A percentile compares a stretch with the other conserved stretches of the same genome.
Conservation (phyloP, 2,113 vertebrate species). For the Chroicocephalus ridibundus region DNA sequence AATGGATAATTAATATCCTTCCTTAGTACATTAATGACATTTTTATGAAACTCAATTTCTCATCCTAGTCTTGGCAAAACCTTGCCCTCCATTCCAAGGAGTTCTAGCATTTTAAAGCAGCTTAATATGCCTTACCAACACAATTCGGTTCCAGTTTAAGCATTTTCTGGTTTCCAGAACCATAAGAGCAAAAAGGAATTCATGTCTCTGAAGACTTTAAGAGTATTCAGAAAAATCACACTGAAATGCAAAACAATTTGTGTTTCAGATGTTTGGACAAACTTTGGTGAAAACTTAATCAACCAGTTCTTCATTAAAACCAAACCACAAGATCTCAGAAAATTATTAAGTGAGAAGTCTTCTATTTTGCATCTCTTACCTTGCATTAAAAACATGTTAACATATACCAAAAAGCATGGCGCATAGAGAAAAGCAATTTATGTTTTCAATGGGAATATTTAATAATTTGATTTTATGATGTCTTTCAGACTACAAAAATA, state of each 20-base stretch:
- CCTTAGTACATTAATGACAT: not conserved
- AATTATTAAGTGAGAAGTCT: not conserved
- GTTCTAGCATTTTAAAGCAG: not conserved
- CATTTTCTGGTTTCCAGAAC: not conserved
- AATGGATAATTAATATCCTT: not conserved
- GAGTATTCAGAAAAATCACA: not conserved
- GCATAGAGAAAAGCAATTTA: not conserved
- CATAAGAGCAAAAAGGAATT: not conserved
- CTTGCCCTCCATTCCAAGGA: not conserved
- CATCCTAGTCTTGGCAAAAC: not conserved
- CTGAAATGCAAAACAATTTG: not conserved
- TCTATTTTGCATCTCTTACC: not conserved
- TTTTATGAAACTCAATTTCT: not conserved
- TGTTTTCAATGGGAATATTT: not conserved
- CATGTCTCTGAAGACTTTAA: not conserved
- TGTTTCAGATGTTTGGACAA: not conserved
- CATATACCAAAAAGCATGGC: rapidly evolving
- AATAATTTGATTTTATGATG: not conserved
- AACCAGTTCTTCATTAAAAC: not conserved
- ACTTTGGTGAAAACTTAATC: not conserved
- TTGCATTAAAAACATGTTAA: not conserved
- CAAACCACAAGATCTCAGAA: not conserved
- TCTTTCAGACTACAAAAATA: not conserved
- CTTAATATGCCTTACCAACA: not conserved
- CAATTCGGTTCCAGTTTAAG: not conserved